Conservation (phyloP, 2,888 invertebrate species). For the Sepiola atlantica region DNA sequence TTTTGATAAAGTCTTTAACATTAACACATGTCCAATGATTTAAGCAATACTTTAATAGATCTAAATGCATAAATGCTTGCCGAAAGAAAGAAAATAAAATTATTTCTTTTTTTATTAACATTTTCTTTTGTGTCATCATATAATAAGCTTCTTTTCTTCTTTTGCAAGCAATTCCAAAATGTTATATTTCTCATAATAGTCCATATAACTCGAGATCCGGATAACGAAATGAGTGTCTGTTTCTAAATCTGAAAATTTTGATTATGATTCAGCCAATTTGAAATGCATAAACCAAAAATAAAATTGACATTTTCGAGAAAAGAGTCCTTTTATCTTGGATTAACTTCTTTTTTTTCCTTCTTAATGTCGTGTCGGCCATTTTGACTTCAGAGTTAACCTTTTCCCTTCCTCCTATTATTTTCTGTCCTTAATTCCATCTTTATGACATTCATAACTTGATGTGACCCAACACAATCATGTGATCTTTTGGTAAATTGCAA, state of each 20-base stretch:
- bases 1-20: neutral
- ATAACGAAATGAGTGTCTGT: neutral
- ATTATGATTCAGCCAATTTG: neutral
- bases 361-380: neutral
- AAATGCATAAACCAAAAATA: neutral
- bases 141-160: neutral
- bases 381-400: neutral
- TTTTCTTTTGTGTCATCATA: neutral
- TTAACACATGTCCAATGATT: neutral
- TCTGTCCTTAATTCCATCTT: neutral
- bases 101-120: neutral
- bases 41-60: neutral
- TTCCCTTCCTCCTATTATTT: neutral
- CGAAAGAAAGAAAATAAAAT: neutral
- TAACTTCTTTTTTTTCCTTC: neutral
- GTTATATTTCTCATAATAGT: neutral
- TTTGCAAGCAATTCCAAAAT: neutral
- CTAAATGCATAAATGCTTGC: neutral
- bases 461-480: neutral
- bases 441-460: neutral
- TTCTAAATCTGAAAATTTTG: neutral
- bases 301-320: neutral
- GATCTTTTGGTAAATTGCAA: neutral
- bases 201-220: neutral
- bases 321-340: neutral